phyloP scores from a whole-genome alignment of 2,888 invertebrate genomes.

The Cepaea hortensis region DNA sequence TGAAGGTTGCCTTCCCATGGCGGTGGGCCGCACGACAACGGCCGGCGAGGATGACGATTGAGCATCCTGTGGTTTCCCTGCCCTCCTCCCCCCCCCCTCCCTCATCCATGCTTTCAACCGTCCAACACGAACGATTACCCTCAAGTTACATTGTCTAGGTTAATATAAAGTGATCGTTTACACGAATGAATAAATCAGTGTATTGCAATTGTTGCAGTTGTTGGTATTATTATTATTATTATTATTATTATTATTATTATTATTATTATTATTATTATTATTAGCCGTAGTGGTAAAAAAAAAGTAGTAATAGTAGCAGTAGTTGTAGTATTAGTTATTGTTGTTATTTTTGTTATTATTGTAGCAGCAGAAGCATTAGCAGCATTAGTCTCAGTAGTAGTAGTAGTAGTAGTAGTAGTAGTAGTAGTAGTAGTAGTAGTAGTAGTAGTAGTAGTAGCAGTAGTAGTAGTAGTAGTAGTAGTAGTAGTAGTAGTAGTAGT shows the following conservation, averaged over 20 bases:
- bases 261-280: too few species aligned
- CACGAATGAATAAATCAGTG: neutral
- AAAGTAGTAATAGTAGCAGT: too few species aligned
- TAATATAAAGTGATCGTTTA: neutral
- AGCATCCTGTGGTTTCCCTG: neutral
- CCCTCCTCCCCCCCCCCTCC: too few species aligned
- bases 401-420: neutral
- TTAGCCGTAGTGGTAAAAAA: too few species aligned
- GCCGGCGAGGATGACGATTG: neutral
- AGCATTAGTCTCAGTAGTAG: too few species aligned
- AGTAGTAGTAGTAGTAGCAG: constrained; percentile 22
- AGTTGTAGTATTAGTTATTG: too few species aligned
- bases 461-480: constrained; percentile 31
- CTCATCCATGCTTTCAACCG: neutral
- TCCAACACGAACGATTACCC: neutral
- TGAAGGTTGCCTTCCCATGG: neutral
- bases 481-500: constrained; percentile 31
- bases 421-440: constrained; percentile 6
- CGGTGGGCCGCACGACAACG: too few species aligned
- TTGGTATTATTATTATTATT: neutral
- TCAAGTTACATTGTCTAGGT: neutral
- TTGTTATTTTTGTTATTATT: too few species aligned
- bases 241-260: too few species aligned
- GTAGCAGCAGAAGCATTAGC: too few species aligned
- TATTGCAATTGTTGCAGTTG: neutral